Evolutionary conservation across 2,113 vertebrate species (phyloP).

Genomic region (Falco punctatus): DNA sequence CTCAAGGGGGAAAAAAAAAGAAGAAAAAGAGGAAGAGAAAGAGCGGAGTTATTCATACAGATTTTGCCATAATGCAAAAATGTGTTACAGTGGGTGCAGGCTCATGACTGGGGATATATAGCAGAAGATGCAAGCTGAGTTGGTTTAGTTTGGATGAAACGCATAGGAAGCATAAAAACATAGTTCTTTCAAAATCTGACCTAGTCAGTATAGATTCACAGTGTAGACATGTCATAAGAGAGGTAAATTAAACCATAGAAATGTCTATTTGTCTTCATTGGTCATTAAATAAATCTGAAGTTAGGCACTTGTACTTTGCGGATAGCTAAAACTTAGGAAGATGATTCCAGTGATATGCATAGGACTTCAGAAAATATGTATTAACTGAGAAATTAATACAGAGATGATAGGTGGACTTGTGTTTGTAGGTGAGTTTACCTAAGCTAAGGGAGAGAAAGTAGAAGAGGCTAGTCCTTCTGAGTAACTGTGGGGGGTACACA

Average conservation of each 20-base stretch:
- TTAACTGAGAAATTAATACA: neutral
- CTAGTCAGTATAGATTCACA: neutral
- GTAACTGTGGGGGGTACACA: rapidly evolving
- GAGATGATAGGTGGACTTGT: neutral
- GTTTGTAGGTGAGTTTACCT: neutral
- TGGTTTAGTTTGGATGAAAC: neutral
- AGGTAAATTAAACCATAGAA: neutral
- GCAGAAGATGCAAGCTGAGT: neutral
- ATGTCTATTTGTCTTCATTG: neutral
- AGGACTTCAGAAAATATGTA: neutral
- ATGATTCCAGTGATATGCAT: neutral
- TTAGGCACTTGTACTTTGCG: neutral
- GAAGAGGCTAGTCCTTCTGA: neutral
- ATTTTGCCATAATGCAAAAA: neutral
- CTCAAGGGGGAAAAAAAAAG: neutral
- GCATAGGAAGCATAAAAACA: neutral
- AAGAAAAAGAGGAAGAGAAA: neutral
- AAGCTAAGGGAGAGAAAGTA: neutral
- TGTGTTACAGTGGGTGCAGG: neutral
- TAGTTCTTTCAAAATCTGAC: neutral
- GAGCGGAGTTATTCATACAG: neutral
- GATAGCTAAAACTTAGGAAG: neutral
- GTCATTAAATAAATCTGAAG: neutral
- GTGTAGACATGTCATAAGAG: neutral
- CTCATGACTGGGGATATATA: neutral